Evolutionary conservation across 2,888 invertebrate species (phyloP).

Genomic region (Tridacna crocea): DNA sequence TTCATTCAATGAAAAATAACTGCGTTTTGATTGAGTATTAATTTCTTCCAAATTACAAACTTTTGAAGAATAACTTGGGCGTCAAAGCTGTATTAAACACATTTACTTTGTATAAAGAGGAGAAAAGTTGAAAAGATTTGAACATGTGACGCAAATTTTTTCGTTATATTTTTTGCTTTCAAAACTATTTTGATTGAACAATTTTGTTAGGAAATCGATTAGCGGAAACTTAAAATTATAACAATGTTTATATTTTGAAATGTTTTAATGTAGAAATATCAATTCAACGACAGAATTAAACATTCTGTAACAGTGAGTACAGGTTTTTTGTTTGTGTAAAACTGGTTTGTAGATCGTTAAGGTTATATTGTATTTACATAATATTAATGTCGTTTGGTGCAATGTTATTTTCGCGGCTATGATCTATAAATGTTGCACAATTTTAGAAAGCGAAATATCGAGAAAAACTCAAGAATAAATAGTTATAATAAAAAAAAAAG

Average conservation of each 20-base stretch:
- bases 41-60: constrained; percentile 43
- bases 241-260: constrained; percentile 12
- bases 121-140: constrained; percentile 52
- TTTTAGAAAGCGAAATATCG: neutral
- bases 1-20: neutral
- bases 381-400: constrained; percentile 9
- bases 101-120: constrained; percentile 35
- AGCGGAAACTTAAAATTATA: constrained; percentile 3
- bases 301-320: constrained; percentile 1
- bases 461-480: too few relatives aligned
- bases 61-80: constrained; percentile 54
- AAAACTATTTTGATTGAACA: constrained; percentile 8
- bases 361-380: constrained; percentile 1
- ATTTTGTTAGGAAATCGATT: neutral
- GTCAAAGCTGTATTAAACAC: constrained; percentile 40
- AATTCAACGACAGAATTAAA: constrained; percentile 4
- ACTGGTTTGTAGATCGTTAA: neutral
- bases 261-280: constrained; percentile 5
- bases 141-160: constrained; percentile 43
- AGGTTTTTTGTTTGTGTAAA: constrained; percentile 5
- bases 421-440: constrained; percentile 2
- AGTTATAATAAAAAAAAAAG: too few relatives aligned
- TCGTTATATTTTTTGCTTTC: neutral
- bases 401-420: neutral
- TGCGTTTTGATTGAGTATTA: constrained; percentile 39